Base-by-base conservation (phyloP, 92 coral and sea anemone species). In the Palythoa caribaeorum region DNA sequence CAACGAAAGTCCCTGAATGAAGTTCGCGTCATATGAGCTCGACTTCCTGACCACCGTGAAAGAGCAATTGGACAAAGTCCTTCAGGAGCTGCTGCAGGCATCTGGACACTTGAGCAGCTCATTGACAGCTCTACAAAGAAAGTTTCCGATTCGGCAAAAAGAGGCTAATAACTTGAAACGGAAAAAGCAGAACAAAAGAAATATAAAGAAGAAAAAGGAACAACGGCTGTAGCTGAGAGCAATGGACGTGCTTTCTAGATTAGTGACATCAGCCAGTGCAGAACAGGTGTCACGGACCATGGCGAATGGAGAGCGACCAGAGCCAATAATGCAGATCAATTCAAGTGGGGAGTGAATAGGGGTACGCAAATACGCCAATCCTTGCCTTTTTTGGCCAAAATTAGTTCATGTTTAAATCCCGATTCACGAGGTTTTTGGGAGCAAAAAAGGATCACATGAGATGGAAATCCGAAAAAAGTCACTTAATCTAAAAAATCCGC, bases 51-150 rank as follows among this genome's bases (percentile, higher is more conserved):
- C 40, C 17, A 71, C 47, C 76, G 76, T 71, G 76, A 71, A 71
- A 71, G 40, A 71, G 76, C 76, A 71, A 28, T 44, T 71, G 48
- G 76, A 71, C 76, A 71, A 71, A 71, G 73, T 68, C 73, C 73
- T n/a, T 68, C 73, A 68, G 37, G 76, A 71, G 76, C 38, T 71
- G 76, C 76, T 21, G 47, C 76, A 71, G 76, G 76, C 48, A 71
- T 71, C 76, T 71, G 76, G 76, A 71, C 16, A 71, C 76, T 71
- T 71, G 76, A 71, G 76, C 76, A 71, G 76, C 76, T 71, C 76
- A 71, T 71, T 71, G 76, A 71, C 48, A 71, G 76, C 48, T 71
- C 76, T 28, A 71, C 48, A 71, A 71, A 71, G 76, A 28, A 71
- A 71, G 48, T 71, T 71, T 71, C 76, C 48, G 38, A 71, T 71